A percentile compares a stretch with the other conserved stretches of the same genome.
Evolutionary conservation across 2,797 vertebrate genomes (phyloP).

Genomic region (Orestias chungarensis): DNA sequence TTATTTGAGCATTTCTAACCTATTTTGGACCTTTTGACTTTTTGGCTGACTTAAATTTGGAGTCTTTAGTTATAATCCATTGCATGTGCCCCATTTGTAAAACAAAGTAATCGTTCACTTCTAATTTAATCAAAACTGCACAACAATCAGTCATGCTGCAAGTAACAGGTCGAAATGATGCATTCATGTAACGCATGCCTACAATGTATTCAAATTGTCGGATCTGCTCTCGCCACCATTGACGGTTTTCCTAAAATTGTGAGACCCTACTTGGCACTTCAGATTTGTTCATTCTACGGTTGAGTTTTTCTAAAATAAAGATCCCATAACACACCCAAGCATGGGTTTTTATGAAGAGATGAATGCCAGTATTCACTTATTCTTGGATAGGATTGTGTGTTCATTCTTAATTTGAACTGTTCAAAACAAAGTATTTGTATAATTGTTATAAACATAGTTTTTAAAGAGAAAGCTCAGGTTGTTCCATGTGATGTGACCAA

Average conservation of each 20-base stretch:
- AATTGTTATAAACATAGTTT: background rate
- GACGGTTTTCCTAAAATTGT: background rate
- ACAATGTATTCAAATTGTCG: background rate
- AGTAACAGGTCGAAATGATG: background rate
- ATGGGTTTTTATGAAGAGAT: background rate
- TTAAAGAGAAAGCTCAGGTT: too few species aligned
- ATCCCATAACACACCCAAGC: background rate
- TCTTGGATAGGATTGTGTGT: background rate
- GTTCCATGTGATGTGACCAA: too few species aligned
- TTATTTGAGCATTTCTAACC: too few species aligned
- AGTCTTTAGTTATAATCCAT: too few species aligned
- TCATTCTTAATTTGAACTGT: background rate
- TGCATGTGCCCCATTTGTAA: background rate
- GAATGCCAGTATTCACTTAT: background rate
- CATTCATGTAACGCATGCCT: background rate
- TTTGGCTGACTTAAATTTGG: background rate
- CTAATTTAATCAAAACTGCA: background rate
- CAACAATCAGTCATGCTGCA: background rate
- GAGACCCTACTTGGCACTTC: background rate
- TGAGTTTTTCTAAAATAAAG: background rate
- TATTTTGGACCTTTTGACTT: background rate
- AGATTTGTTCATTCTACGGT: background rate
- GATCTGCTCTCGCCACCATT: background rate
- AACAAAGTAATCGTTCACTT: background rate
- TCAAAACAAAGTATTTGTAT: too few species aligned